Base-by-base conservation (phyloP, 1,140 invertebrate species). In the Macrobrachium nipponense region DNA sequence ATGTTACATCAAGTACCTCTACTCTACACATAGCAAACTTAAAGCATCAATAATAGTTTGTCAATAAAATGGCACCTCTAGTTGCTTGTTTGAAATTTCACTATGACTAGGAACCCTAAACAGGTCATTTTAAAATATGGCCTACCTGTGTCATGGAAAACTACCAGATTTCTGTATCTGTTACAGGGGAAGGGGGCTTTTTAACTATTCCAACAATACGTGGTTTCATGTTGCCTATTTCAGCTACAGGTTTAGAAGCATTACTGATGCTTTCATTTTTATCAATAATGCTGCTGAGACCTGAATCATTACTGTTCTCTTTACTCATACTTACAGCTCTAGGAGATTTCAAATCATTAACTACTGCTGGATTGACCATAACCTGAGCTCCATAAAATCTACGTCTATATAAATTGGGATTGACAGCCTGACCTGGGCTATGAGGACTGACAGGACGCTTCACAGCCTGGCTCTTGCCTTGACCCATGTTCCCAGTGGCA, bases 111-210 rank as follows among this genome's bases (percentile, higher is more conserved):
- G 70, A 75, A 75, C 14, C 61, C 14, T 73, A 72, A 72, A 44
- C 43, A 61, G 44, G n/a, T 44, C 14, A 23, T 23, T 12, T 80
- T 20, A 81, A 72, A 59, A 17, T n/a, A 10, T n/a, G 70, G 59
- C 51, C n/a, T n/a, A 14, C 60, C 23, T 51, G 43, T 72, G 64
- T 60, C 79, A 66, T 79, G 51, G 51, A 51, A 51, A 51, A 80
- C 72, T 83, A 87, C 86, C 86, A 87, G 18, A 87, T 87, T 72
- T 87, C 86, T 23, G 86, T 87, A 66, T 87, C 86, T 62, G 59
- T 87, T 51, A 79, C 68, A 27, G 86, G 86, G 17, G 86, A 87
- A 15, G 75, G 58, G n/a, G 81, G 75, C 61, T 87, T 87, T 51
- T 82, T 83, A 14, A 87, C 66, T 61, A 87, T 82, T 43, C 86